Conservation (phyloP, 2,113 vertebrate genomes). For the Peucedramus taeniatus region DNA sequence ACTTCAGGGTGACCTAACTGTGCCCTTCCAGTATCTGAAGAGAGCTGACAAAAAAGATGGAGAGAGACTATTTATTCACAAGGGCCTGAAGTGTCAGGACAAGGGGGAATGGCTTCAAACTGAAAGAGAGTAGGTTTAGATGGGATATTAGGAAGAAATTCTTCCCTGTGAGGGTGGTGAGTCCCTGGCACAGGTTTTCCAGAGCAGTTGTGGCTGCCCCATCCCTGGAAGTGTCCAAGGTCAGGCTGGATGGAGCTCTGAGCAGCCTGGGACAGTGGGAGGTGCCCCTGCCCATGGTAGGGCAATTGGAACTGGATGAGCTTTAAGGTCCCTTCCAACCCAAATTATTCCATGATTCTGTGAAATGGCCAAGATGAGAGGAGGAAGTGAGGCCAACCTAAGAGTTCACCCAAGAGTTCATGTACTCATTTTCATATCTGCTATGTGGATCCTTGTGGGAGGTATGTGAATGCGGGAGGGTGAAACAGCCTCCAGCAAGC, state of each 20-base stretch:
- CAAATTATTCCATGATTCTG: neutral
- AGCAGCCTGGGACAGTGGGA: neutral
- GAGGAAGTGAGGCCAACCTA: neutral
- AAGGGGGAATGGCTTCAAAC: neutral
- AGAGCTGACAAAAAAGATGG: neutral
- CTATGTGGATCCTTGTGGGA: neutral
- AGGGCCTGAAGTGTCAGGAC: neutral
- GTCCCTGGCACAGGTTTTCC: neutral
- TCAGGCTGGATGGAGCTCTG: neutral
- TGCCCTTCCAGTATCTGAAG: neutral
- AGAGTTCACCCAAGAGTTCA: constrained; percentile 31
- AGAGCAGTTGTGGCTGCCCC: neutral
- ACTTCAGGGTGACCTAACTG: neutral
- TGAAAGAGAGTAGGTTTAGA: neutral
- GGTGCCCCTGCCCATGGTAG: too few relatives aligned
- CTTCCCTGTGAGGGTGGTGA: rapidly evolving
- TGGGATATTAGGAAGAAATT: neutral
- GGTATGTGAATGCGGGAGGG: neutral
- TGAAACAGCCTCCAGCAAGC: neutral
- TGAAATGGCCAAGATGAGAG: neutral
- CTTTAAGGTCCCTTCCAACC: neutral
- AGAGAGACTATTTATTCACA: neutral
- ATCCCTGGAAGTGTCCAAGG: neutral
- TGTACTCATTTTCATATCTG: neutral
- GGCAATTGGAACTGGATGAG: too few relatives aligned